These are phyloP conservation scores for Brachyptera putata DNA, from an alignment of 2,888 invertebrate species.

Conservation along the genomic window DNA sequence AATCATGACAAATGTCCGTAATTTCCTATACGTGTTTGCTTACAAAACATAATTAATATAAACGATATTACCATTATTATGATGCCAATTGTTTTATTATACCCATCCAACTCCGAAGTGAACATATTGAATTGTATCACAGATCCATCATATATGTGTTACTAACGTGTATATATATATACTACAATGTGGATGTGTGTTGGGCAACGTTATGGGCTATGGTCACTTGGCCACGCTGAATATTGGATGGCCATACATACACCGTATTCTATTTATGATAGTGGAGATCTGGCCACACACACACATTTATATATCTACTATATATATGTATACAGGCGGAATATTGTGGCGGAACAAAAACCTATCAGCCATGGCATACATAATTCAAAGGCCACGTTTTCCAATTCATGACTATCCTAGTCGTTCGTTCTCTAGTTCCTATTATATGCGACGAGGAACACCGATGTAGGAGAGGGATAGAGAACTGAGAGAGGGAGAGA, in stretches of 20 bases:
- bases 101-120: neutral
- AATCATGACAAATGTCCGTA: too few relatives aligned
- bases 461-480: too few relatives aligned
- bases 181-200: neutral
- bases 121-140: conserved; percentile 5
- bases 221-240: conserved; percentile 16
- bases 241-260: conserved; percentile 13
- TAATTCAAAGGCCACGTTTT: conserved; percentile 25
- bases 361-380: conserved; percentile 25
- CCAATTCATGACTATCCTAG: conserved; percentile 27
- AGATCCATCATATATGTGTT: too few relatives aligned
- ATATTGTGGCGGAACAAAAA: conserved; percentile 27
- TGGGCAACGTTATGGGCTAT: conserved; percentile 8
- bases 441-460: too few relatives aligned
- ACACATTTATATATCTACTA: too few relatives aligned
- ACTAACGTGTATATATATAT: neutral
- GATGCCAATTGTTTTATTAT: conserved; percentile 3
- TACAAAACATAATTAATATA: conserved; percentile 1
- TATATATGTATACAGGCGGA: conserved; percentile 6
- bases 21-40: too few relatives aligned
- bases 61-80: conserved; percentile 1
- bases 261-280: conserved; percentile 14
- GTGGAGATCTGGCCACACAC: too few relatives aligned
- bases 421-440: too few relatives aligned
- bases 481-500: too few relatives aligned